Conservation (phyloP, 2,888 invertebrate species). For the Stratiomys singularior region DNA sequence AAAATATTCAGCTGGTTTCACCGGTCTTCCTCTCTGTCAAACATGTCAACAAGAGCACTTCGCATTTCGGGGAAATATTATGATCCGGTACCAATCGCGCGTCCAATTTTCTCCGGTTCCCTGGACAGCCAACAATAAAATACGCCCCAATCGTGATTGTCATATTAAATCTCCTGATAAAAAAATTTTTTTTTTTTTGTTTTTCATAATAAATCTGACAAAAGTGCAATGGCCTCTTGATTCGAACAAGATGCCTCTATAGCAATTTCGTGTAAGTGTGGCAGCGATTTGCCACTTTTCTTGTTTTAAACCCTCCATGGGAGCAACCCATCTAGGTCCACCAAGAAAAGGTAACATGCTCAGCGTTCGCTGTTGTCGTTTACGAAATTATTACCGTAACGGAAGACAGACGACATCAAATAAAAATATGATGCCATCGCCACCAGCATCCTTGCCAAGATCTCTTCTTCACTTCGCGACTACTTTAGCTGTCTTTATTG, state of each 20-base stretch:
- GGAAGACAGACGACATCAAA: constrained; percentile 6
- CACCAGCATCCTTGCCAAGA: neutral
- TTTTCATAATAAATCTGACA: neutral
- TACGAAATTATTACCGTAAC: constrained; percentile 20
- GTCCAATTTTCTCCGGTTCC: no score
- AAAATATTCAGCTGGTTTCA: neutral
- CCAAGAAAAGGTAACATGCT: neutral
- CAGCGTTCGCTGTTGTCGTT: neutral
- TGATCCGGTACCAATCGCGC: no score
- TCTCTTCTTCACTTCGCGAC: neutral
- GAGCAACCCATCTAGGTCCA: neutral
- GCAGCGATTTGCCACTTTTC: neutral
- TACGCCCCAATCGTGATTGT: neutral
- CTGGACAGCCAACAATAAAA: neutral
- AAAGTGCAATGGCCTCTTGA: constrained; percentile 14
- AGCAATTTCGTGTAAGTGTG: constrained; percentile 22
- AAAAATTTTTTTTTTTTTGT: no score
- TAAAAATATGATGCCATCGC: constrained; percentile 8
- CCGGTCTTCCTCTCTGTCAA: no score
- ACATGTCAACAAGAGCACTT: no score
- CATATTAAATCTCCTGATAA: neutral
- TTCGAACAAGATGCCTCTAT: neutral
- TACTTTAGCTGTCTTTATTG: no score
- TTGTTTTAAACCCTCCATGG: neutral
- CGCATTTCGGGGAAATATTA: no score